These are phyloP conservation scores for Rousettus leschenaultii DNA, from an alignment of 2,113 vertebrate genomes.

Conservation along the genomic window DNA sequence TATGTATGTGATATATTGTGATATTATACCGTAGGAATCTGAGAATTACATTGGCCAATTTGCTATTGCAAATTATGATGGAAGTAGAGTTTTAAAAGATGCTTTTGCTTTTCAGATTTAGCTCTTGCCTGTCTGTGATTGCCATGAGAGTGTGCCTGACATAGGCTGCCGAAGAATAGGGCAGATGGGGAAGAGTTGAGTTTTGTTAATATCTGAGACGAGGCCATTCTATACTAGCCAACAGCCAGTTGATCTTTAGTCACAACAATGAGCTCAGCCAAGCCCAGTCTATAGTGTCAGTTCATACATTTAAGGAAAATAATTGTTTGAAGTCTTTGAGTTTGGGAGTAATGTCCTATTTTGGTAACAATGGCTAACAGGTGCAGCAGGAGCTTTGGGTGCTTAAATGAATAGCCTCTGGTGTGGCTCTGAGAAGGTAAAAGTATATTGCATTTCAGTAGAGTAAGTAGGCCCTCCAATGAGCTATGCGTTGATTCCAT, in stretches of 20 bases:
- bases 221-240: background rate
- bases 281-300: background rate
- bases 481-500: background rate
- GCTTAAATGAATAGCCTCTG: background rate
- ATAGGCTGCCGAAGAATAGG: too few species aligned
- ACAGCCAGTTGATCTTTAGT: background rate
- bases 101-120: background rate
- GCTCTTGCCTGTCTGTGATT: background rate
- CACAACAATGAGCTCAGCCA: background rate
- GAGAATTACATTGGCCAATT: background rate
- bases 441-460: too few species aligned
- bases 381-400: background rate
- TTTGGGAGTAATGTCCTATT: background rate
- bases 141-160: background rate
- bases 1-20: background rate
- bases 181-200: background rate
- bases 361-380: background rate
- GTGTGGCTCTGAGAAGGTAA: background rate
- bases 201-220: background rate
- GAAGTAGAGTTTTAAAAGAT: background rate
- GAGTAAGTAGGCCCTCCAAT: background rate
- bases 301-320: background rate
- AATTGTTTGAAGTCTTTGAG: background rate
- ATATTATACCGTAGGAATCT: background rate
- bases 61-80: background rate